Conservation (phyloP, 2,888 invertebrate species). For the Cacoxenus indagator region DNA sequence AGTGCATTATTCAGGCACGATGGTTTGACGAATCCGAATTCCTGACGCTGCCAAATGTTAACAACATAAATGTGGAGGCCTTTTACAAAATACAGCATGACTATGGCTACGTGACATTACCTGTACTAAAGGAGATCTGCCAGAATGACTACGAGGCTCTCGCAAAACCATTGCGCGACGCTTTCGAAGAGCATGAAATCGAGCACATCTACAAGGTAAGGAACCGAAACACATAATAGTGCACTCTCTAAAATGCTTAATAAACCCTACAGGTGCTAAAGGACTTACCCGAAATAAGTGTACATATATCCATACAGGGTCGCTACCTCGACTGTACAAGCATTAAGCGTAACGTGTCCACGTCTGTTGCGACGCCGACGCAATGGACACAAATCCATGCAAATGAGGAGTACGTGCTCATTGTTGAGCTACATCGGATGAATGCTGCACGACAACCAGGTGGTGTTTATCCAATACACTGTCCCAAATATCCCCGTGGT, state of each 20-base stretch:
- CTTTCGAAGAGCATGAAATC: slow-evolving; percentile 79
- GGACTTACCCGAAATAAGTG: slow-evolving; percentile 76
- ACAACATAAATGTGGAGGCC: slow-evolving; percentile 75
- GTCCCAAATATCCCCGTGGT: slow-evolving; percentile 89
- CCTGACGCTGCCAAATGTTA: slow-evolving; percentile 83
- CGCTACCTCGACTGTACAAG: slow-evolving; percentile 67
- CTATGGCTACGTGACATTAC: slow-evolving; percentile 60
- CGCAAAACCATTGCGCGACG: slow-evolving; percentile 75
- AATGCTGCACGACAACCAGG: slow-evolving; percentile 71
- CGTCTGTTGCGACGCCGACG: slow-evolving; percentile 64
- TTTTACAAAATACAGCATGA: slow-evolving; percentile 72
- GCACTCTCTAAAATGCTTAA: slow-evolving; percentile 1
- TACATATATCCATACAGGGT: slow-evolving; percentile 75
- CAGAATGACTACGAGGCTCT: slow-evolving; percentile 75
- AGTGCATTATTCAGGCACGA: slow-evolving; percentile 91
- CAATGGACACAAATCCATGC: slow-evolving; percentile 77
- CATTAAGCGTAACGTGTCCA: slow-evolving; percentile 58
- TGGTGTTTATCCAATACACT: slow-evolving; percentile 76
- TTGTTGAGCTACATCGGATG: slow-evolving; percentile 73
- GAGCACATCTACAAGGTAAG: slow-evolving; percentile 77
- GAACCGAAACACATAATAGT: background rate
- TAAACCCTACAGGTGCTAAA: slow-evolving; percentile 72
- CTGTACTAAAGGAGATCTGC: slow-evolving; percentile 65
- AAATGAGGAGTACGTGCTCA: slow-evolving; percentile 81
- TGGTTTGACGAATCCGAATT: slow-evolving; percentile 86